Evolutionary conservation across 1,140 invertebrate species (phyloP), one percentile per base, ranked within the genome.

Genomic region (Papilio machaon): DNA sequence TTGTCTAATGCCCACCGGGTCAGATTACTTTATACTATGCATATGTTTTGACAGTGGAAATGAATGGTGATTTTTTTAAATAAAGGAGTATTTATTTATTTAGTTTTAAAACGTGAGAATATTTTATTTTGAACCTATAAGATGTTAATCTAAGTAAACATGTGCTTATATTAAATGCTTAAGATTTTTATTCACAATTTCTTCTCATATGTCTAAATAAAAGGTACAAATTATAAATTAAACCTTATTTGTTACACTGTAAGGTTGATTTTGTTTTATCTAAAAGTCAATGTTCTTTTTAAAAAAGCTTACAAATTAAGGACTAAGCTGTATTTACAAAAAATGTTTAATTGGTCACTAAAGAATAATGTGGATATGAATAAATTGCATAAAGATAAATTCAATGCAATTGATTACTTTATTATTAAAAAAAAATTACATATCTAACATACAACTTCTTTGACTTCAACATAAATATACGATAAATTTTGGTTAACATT

Each of bases 291-390:
- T 46, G 60, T 70, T 79, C 35, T 58, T 23, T 23, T 73, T 58
- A 47, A 23, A 38, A 70, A 17, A 38, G 70, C 75, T 84, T 81
- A 82, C 82, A 85, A 85, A 86, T 85, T 82, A 84, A 86, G 79
- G 83, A 80, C 79, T 83, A 82, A 83, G 79, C 73, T 73, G 77
- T 80, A 82, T 83, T 80, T 80, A 84, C 85, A 85, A 87, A 87
- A 86, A 85, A 87, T 85, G 83, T 85, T 85, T 87, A 87, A 85
- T 87, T 84, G 84, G 64, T 9, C 46, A 80, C 76, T 79, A 80
- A 76, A 80, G 73, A 54, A 80, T 85, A 81, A 38, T 60, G 64
- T 82, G 77, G 86, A 83, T 79, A 75, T 8, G 67, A 75, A 43
- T 73, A 67, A 75, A 75, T 46, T 11, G n/a, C 67, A 54, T 43